Base-by-base conservation (phyloP, 2,113 vertebrate genomes). In the Ptychochromis oligacanthus region DNA sequence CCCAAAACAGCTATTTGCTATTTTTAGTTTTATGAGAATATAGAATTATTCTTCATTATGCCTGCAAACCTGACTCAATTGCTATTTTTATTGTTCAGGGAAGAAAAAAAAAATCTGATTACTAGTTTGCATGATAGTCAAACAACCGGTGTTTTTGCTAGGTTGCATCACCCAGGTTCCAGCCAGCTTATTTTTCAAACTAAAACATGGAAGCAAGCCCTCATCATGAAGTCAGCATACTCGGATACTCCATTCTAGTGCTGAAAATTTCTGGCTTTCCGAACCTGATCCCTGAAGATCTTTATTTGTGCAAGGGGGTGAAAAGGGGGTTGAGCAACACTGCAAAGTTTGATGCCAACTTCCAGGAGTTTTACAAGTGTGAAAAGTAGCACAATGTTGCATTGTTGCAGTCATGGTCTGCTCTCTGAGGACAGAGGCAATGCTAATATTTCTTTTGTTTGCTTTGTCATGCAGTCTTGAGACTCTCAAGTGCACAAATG, bases 321-420 rank as follows among this genome's bases (percentile, higher is more conserved):
- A 31, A 65, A 49, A 28, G 13, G 56, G 17, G 74, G 36, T 55
- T 67, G 74, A 75, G 72, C 24, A 43, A 22, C 14, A 18, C 74
- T 26, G 24, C 26, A 46, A 20, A 57, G 26, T 65, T 52, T 64
- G 58, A 83, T 85, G 81, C 82, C 77, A 84, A 75, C 77, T 88
- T 93, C 78, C 81, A 90, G 88, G 67, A 61, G 80, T 86, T 93
- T 89, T 59, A 75, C 15, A 31, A 81, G 81, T 82, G 70, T 82
- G 57, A 86, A 87, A 90, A 74, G 62, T 24, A 81, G 57, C 75
- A 87, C 87, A 91, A 49, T 84, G 72, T 67, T 67, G 86, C 81
- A 74, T 85, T 88, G 88, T 88, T 87, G 65, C 22, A 7, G 28
- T 38, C 17, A 5, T 1, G 57, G 49, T 74, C 43, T 43, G 77